A percentile compares a stretch with the other conserved stretches of the same genome.
phyloP scores from a whole-genome alignment of 2,797 vertebrate genomes.

The Clarias fuscus region DNA sequence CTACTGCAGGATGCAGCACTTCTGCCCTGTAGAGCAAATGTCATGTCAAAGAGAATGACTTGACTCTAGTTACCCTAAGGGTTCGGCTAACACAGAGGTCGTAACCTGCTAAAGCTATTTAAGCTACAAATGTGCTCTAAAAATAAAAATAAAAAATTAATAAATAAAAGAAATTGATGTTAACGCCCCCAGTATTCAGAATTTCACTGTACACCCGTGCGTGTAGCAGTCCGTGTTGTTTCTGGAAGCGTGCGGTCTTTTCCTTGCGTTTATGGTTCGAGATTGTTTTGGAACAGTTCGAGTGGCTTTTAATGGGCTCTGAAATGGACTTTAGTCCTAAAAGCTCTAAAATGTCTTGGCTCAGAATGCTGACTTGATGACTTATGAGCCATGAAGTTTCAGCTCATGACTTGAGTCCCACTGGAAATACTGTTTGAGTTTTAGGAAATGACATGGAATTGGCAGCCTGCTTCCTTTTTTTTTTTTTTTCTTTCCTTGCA shows the following conservation, averaged over 20 bases:
- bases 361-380: conserved; percentile 25
- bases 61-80: conserved; percentile 44
- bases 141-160: too few species aligned
- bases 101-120: conserved; percentile 35
- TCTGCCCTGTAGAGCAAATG: conserved; percentile 43
- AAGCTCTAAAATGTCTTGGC: conserved; percentile 25
- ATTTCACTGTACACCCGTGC: conserved; percentile 16
- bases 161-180: not conserved
- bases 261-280: not conserved
- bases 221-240: conserved; percentile 40
- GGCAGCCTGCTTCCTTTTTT: conserved; percentile 33
- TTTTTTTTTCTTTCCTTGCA: not conserved
- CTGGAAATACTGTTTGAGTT: conserved; percentile 32
- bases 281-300: conserved; percentile 35
- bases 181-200: conserved; percentile 5
- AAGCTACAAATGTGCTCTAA: conserved; percentile 12
- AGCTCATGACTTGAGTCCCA: conserved; percentile 25
- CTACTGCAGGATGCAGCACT: conserved; percentile 41
- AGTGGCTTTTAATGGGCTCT: conserved; percentile 50
- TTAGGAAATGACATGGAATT: conserved; percentile 34
- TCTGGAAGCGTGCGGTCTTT: conserved; percentile 35
- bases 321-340: conserved; percentile 38
- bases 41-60: conserved; percentile 45
- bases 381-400: conserved; percentile 37
- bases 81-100: conserved; percentile 48